Conservation (phyloP, 2,797 vertebrate species). For the Sylvilagus floridanus region DNA sequence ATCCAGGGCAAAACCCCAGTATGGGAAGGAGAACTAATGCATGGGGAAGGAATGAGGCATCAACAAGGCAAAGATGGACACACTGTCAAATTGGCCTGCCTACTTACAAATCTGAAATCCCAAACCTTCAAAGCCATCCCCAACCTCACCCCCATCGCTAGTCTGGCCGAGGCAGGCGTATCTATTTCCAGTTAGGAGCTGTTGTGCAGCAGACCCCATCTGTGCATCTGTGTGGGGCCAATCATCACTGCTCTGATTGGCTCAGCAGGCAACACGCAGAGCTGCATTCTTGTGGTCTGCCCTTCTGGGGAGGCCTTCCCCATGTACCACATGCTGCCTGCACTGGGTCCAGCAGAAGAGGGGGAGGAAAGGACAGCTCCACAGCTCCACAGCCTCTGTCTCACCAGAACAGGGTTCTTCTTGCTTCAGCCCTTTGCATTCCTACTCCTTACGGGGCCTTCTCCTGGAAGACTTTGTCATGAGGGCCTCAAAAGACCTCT, state of each 20-base stretch:
- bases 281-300: conserved; percentile 52
- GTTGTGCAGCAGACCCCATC: conserved; percentile 22
- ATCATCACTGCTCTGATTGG: conserved; percentile 22
- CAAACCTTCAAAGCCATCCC: not conserved
- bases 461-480: not conserved
- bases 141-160: not conserved
- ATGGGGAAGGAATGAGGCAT: not conserved
- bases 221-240: not conserved
- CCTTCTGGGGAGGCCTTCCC: conserved; percentile 61
- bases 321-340: not conserved
- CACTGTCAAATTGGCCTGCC: not conserved
- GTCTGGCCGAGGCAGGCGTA: not conserved
- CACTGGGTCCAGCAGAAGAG: not conserved
- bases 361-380: not conserved
- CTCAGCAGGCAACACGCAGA: conserved; percentile 30
- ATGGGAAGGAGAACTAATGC: conserved; percentile 1
- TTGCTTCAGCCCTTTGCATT: not conserved
- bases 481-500: not conserved
- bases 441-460: not conserved
- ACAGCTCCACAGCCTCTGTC: not conserved
- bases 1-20: not conserved
- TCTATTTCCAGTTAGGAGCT: conserved; percentile 46
- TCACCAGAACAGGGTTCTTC: not conserved
- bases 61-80: not conserved
- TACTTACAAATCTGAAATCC: conserved; percentile 44